Base-by-base conservation (phyloP, 1,140 invertebrate species). In the Calliphora vicina region DNA sequence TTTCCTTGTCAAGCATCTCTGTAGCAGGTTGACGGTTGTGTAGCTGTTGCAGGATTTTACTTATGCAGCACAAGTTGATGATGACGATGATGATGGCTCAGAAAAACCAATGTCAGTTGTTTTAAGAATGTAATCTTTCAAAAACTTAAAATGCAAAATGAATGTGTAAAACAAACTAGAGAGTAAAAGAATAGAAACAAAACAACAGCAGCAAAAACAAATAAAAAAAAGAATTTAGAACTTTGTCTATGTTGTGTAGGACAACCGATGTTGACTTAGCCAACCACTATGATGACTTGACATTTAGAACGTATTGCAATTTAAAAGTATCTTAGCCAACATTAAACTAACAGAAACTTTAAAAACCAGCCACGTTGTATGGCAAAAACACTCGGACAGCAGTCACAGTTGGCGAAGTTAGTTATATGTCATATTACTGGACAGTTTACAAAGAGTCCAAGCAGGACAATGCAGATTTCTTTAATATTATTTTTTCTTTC, bases 61-160 rank as follows among this genome's bases (percentile, higher is more conserved):
- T 35, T 35, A 35, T 35, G 5, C 35, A 35, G 35, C 6, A 35
- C n/a, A 35, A 17, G 50, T 15, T 57, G 50, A 1, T 57, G 50
- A n/a, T n/a, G 50, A 57, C 8, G 50, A 57, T 57, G 50, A 57
- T 57, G 50, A 67, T n/a, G n/a, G n/a, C n/a, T n/a, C n/a, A n/a
- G n/a, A 67, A 67, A 50, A 67, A 5, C 61, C 61, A 67, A 67
- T 67, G 61, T 67, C 61, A 67, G 61, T 67, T 67, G 61, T 67
- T 67, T 67, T 67, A 67, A 67, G 61, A 67, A 67, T 23, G n/a
- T 67, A 67, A 67, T 67, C 61, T 67, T 67, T 67, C 61, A 67
- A 67, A 57, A 67, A 67, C 61, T 67, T 67, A 20, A 67, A 67
- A 67, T 25, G n/a, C n/a, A 67, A 67, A 67, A 67, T 67, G 61